These are phyloP conservation scores for Nixonia krombeini DNA, from an alignment of 1,140 invertebrate species.

Conservation along the genomic window DNA sequence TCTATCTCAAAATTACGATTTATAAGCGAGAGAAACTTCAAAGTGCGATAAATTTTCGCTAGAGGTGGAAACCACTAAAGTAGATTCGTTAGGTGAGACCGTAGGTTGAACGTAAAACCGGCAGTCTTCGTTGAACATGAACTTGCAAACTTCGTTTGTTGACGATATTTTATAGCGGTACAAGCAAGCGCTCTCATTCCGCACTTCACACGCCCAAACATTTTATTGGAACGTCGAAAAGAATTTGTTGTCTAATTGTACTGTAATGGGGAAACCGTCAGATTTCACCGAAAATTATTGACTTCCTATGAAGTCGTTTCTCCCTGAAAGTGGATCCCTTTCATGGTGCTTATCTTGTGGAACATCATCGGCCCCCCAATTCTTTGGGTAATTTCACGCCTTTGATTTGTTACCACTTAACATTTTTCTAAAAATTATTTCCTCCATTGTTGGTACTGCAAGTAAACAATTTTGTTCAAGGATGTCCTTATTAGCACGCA, in stretches of 20 bases:
- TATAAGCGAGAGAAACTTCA: too few species aligned
- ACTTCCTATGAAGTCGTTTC: constrained; percentile 1
- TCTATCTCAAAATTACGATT: too few species aligned
- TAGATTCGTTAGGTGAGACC: too few species aligned
- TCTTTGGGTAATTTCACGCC: constrained; percentile 11
- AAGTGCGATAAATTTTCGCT: too few species aligned
- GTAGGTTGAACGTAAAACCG: too few species aligned
- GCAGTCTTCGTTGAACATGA: too few species aligned
- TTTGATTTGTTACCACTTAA: constrained; percentile 1
- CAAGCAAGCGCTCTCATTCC: too few species aligned
- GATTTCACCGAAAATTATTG: constrained; percentile 4
- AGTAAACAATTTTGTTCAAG: neutral
- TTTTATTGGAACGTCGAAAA: neutral
- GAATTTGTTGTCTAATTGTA: neutral
- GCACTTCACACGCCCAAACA: too few species aligned
- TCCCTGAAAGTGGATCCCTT: constrained; percentile 2
- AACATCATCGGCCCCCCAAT: constrained; percentile 1
- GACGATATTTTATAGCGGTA: too few species aligned
- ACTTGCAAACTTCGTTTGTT: too few species aligned
- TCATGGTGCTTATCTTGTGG: neutral
- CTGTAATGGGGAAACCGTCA: neutral
- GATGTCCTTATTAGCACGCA: too few species aligned
- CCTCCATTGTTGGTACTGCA: neutral
- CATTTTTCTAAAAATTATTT: neutral
- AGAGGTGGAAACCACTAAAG: too few species aligned